A percentile compares a stretch with the other conserved stretches of the same genome.
phyloP scores from a whole-genome alignment of 2,113 vertebrate species.

The Tautogolabrus adspersus region DNA sequence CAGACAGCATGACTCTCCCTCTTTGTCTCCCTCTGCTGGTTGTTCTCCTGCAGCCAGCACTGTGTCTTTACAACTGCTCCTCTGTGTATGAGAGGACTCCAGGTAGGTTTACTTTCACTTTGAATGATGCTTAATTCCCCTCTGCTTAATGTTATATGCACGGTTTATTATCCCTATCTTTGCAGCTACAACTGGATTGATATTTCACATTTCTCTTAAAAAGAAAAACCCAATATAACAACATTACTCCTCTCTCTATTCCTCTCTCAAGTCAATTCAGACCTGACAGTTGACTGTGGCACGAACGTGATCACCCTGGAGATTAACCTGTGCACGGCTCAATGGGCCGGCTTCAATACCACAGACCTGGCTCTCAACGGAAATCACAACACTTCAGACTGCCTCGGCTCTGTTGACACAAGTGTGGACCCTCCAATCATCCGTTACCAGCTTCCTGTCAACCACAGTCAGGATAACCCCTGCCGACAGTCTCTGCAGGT shows the following conservation, averaged over 20 bases:
- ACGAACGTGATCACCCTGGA: constrained; percentile 75
- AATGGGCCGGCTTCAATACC: constrained; percentile 81
- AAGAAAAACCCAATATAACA: no score
- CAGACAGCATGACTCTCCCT: constrained; percentile 52
- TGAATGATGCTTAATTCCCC: neutral
- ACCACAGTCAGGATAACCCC: constrained; percentile 76
- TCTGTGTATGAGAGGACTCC: constrained; percentile 75
- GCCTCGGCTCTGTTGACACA: constrained; percentile 74
- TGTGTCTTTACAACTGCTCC: constrained; percentile 78
- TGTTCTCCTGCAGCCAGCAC: constrained; percentile 59
- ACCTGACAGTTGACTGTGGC: constrained; percentile 81
- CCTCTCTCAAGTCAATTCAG: constrained; percentile 73
- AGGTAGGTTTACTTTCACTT: constrained; percentile 54
- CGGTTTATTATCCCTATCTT: neutral
- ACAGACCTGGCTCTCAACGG: constrained; percentile 80
- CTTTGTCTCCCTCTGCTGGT: constrained; percentile 73
- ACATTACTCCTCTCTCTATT: neutral
- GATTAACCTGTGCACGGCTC: constrained; percentile 84
- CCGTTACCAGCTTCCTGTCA: constrained; percentile 80
- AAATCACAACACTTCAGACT: constrained; percentile 71
- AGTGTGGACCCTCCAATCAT: constrained; percentile 77
- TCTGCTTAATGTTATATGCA: neutral
- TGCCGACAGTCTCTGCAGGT: constrained; percentile 84
- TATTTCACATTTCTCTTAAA: neutral
- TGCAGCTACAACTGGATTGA: neutral